These are phyloP conservation scores for Craniophora ligustri DNA, from an alignment of 2,888 invertebrate species.

Conservation along the genomic window DNA sequence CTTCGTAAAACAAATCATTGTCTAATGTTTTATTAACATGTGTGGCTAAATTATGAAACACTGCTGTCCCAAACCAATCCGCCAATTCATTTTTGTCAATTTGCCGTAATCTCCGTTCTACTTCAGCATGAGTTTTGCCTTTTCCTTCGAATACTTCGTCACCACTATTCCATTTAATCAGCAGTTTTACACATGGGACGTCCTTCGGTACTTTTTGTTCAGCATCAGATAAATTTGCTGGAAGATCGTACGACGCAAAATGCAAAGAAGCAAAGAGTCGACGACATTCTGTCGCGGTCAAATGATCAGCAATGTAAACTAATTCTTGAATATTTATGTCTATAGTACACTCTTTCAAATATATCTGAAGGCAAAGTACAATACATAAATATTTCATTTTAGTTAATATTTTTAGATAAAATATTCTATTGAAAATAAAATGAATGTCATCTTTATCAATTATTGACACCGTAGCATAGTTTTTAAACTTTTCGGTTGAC, in stretches of 20 bases:
- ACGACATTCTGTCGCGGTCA: conserved; percentile 88
- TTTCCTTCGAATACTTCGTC: conserved; percentile 79
- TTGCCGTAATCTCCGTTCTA: conserved; percentile 88
- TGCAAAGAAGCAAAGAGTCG: conserved; percentile 88
- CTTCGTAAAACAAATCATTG: conserved; percentile 44
- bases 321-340: conserved; percentile 69
- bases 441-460: conserved; percentile 1
- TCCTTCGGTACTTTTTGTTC: conserved; percentile 83
- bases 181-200: conserved; percentile 86
- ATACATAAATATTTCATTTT: conserved; percentile 61
- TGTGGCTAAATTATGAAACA: conserved; percentile 86
- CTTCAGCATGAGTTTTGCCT: conserved; percentile 87
- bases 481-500: too few species aligned
- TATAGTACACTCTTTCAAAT: conserved; percentile 62
- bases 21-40: conserved; percentile 75
- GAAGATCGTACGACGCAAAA: conserved; percentile 72
- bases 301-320: conserved; percentile 86
- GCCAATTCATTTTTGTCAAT: conserved; percentile 88
- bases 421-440: neutral
- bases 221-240: conserved; percentile 52
- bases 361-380: conserved; percentile 46
- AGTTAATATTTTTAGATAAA: neutral
- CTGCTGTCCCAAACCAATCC: conserved; percentile 89
- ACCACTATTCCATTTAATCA: conserved; percentile 88
- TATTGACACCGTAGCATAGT: too few species aligned